phyloP scores from a whole-genome alignment of 2,888 invertebrate genomes.

The Drosophila kambysellisi region DNA sequence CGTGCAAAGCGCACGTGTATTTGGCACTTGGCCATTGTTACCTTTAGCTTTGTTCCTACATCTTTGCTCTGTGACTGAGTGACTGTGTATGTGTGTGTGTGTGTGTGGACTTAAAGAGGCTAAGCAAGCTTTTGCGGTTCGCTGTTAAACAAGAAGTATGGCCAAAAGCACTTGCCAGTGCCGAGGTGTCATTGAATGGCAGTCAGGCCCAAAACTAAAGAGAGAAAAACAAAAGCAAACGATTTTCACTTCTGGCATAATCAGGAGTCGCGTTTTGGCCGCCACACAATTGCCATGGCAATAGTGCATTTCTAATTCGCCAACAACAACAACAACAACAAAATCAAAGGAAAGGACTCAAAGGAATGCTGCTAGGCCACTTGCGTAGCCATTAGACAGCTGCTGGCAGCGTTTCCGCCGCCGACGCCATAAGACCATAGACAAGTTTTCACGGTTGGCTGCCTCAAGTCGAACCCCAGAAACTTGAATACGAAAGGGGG shows the following conservation, averaged over 20 bases:
- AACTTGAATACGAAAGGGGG: background rate
- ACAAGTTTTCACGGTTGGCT: conserved; percentile 78
- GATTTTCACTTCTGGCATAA: conserved; percentile 56
- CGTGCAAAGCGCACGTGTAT: conserved; percentile 73
- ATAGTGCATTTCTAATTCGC: conserved; percentile 66
- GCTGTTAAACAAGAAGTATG: conserved; percentile 49
- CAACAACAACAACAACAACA: conserved; percentile 9
- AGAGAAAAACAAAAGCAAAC: conserved; percentile 7
- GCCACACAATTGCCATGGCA: conserved; percentile 63
- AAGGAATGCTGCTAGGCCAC: conserved; percentile 46
- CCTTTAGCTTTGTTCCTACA: conserved; percentile 69
- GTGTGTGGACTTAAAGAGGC: conserved; percentile 67
- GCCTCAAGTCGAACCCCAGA: conserved; percentile 40
- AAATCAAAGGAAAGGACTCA: conserved; percentile 37
- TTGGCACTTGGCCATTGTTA: conserved; percentile 78
- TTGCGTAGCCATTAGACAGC: conserved; percentile 77
- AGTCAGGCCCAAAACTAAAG: conserved; percentile 31
- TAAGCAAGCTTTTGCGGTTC: conserved; percentile 77
- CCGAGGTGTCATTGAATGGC: conserved; percentile 61
- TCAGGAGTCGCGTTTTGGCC: conserved; percentile 72
- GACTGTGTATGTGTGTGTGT: conserved; percentile 27
- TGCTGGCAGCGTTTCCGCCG: conserved; percentile 69
- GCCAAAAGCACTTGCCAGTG: conserved; percentile 17
- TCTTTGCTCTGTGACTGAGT: conserved; percentile 64
- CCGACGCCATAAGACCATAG: conserved; percentile 68